Evolutionary conservation across 2,113 vertebrate genomes (phyloP).

Genomic region (Microtus montanus): DNA sequence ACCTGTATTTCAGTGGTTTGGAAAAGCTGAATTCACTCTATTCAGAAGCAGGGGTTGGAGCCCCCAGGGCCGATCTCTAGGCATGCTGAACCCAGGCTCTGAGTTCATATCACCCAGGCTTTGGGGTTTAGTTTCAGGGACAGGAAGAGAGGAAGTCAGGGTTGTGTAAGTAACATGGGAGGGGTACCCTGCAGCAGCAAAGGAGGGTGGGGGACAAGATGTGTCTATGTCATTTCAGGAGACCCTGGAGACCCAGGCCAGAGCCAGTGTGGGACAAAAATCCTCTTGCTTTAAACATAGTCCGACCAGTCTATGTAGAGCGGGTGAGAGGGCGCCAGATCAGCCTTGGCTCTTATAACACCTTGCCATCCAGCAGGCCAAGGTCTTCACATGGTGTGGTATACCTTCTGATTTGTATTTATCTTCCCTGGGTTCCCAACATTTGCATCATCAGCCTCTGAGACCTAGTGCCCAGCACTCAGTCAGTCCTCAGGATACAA

Average conservation of each 20-base stretch:
- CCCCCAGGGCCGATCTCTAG: neutral
- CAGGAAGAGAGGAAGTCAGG: neutral
- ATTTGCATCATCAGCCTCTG: neutral
- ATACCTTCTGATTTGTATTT: neutral
- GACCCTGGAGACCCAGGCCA: neutral
- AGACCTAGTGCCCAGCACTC: neutral
- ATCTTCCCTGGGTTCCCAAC: neutral
- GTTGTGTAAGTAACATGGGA: neutral
- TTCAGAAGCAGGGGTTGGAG: neutral
- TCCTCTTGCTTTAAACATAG: neutral
- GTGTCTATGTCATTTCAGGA: neutral
- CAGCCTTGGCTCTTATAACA: neutral
- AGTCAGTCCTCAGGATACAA: neutral
- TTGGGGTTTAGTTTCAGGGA: neutral
- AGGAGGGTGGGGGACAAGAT: fast-evolving
- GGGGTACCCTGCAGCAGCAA: neutral
- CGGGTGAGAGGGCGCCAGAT: fast-evolving
- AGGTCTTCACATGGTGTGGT: fast-evolving
- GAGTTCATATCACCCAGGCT: neutral
- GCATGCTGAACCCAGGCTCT: neutral
- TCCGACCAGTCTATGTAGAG: neutral
- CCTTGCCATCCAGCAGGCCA: neutral
- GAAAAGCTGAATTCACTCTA: neutral
- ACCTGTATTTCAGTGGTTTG: neutral
- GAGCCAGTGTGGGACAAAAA: neutral